Conservation (phyloP, 2,888 invertebrate species). For the Lamellibrachia satsuma region DNA sequence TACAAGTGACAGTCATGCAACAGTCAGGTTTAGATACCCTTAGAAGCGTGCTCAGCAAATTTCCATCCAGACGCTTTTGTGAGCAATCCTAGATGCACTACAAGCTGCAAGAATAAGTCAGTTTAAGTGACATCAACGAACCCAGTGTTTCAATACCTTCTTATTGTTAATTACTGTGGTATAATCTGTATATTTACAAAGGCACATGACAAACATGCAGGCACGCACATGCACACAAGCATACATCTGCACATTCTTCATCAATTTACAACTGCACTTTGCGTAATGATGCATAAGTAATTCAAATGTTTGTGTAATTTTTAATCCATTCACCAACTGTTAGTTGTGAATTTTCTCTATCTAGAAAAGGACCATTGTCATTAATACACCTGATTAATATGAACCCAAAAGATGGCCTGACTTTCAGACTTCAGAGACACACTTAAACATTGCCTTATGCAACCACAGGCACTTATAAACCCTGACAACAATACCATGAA, state of each 20-base stretch:
- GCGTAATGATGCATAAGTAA: too few species aligned
- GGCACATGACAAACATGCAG: too few species aligned
- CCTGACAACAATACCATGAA: neutral
- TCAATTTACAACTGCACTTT: too few species aligned
- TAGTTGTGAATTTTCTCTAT: neutral
- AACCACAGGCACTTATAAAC: neutral
- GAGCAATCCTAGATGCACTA: conserved; percentile 66
- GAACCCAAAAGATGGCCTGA: neutral
- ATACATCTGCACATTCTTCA: too few species aligned
- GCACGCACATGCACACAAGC: too few species aligned
- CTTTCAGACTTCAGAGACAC: neutral
- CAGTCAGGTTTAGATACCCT: conserved; percentile 46
- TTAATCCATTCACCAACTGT: too few species aligned
- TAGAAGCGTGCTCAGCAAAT: conserved; percentile 64
- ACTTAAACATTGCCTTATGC: neutral
- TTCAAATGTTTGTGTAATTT: too few species aligned
- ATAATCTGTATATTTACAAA: neutral
- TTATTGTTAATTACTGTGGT: neutral
- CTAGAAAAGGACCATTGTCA: neutral
- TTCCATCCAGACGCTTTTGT: conserved; percentile 65
- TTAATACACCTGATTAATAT: neutral
- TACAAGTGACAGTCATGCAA: neutral
- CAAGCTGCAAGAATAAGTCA: conserved; percentile 49
- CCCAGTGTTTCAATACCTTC: neutral
- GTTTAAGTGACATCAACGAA: neutral